Base-by-base conservation (phyloP, 2,888 invertebrate species). In the Mythimna pallens region DNA sequence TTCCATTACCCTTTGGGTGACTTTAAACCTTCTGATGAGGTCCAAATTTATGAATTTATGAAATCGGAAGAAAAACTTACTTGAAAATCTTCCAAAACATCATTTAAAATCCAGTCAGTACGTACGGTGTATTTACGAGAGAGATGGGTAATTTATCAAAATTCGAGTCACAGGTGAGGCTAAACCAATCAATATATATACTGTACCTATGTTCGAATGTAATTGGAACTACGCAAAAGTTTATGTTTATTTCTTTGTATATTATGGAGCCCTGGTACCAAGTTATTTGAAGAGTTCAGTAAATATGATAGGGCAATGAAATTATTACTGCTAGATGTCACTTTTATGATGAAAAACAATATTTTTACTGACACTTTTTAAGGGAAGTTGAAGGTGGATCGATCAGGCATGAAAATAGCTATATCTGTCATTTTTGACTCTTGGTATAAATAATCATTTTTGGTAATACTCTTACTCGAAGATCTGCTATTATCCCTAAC, bases 181-280 rank as follows among this genome's bases (percentile, higher is more conserved):
- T 3, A 43, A 81, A 84, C 75, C 61, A 80, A 80, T 80, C 81
- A 80, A 80, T 52, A 73, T 68, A 25, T 25, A 25, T 25, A 25
- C 25, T 25, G 80, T 75, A 84, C 55, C 63, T 34, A 59, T 54
- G 30, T 52, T 74, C 40, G 30, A 69, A 66, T 59, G 65, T 80
- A 47, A 84, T 80, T 80, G 63, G 65, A 50, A 57, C 30, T 54
- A 36, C 55, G 58, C 20, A 40, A 66, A 75, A 43, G 50, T 43
- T 20, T 62, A 20, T 55, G 20, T 57, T 47, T 59, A 81, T 81
- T 76, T 66, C 59, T 55, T 59, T 50, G 65, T 64, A 22, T n/a
- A 0, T 57, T 72, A 79, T 80, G 80, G 43, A 30, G 6, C 40
- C 74, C 80, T 83, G 47, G 66, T 83, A 67, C 36, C n/a, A 5